These are phyloP conservation scores for Hybos culiciformis DNA, from an alignment of 2,888 invertebrate genomes.

Conservation along the genomic window DNA sequence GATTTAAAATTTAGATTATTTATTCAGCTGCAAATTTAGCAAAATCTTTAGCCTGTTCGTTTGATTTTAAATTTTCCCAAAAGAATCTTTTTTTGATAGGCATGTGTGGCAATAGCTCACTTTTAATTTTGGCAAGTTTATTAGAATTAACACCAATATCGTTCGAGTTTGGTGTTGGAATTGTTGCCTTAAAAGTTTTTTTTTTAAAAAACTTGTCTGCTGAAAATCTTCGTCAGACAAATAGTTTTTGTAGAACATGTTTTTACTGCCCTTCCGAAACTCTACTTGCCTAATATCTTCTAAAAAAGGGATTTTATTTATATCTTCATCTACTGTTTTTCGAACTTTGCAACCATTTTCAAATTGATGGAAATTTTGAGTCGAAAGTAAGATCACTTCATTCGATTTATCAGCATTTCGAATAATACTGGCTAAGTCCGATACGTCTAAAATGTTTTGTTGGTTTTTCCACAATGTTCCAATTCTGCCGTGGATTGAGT, in stretches of 20 bases:
- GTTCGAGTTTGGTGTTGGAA: neutral
- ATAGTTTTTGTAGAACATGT: neutral
- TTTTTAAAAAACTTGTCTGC: neutral
- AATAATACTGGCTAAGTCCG: too few species aligned
- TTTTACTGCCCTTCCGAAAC: neutral
- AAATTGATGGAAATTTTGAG: neutral
- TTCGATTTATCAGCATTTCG: too few species aligned
- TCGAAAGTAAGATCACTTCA: neutral
- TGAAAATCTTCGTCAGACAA: too few species aligned
- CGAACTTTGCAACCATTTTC: neutral
- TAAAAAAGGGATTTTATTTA: neutral
- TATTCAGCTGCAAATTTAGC: too few species aligned
- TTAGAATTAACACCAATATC: neutral
- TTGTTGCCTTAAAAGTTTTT: neutral
- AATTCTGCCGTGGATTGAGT: too few species aligned
- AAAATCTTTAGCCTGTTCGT: neutral
- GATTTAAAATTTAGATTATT: too few species aligned
- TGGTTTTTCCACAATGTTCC: too few species aligned
- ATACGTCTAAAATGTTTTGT: too few species aligned
- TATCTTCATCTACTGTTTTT: too few species aligned
- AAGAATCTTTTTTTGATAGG: too few species aligned
- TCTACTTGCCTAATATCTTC: neutral
- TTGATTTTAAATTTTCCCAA: neutral
- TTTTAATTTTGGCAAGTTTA: neutral
- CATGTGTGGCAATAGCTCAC: too few species aligned